These are phyloP conservation scores for Drosophila baimaii DNA, from an alignment of 1,140 invertebrate species.

Conservation along the genomic window DNA sequence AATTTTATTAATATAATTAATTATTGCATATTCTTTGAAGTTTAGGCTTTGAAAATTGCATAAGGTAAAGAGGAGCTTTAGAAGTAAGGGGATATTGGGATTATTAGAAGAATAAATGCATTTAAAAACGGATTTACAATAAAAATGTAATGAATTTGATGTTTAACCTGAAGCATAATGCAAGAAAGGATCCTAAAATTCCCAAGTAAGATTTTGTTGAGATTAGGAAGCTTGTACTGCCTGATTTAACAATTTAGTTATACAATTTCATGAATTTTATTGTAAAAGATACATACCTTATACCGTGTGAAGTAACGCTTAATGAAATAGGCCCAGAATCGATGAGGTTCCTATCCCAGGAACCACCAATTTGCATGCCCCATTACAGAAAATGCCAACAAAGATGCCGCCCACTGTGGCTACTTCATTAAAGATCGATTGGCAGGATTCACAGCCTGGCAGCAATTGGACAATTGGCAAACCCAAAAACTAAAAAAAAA, in stretches of 20 bases:
- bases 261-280: not conserved
- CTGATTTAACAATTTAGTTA: not conserved
- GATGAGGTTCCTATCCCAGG: not conserved
- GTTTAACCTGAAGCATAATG: no score
- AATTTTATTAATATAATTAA: not conserved
- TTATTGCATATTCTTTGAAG: not conserved
- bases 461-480: conserved; percentile 27
- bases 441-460: conserved; percentile 4
- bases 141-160: no score
- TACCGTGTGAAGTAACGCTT: no score
- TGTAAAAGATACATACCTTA: no score
- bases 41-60: not conserved
- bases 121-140: no score
- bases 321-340: not conserved
- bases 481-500: not conserved
- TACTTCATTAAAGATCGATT: conserved; percentile 45
- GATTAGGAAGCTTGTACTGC: no score
- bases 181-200: no score
- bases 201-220: not conserved
- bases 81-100: no score
- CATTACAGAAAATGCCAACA: conserved; percentile 1
- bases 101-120: no score
- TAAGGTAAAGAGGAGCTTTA: no score
- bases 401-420: conserved; percentile 22
- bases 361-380: conserved; percentile 19